Base-by-base conservation (phyloP, 2,888 invertebrate genomes). In the Patella pellucida region DNA sequence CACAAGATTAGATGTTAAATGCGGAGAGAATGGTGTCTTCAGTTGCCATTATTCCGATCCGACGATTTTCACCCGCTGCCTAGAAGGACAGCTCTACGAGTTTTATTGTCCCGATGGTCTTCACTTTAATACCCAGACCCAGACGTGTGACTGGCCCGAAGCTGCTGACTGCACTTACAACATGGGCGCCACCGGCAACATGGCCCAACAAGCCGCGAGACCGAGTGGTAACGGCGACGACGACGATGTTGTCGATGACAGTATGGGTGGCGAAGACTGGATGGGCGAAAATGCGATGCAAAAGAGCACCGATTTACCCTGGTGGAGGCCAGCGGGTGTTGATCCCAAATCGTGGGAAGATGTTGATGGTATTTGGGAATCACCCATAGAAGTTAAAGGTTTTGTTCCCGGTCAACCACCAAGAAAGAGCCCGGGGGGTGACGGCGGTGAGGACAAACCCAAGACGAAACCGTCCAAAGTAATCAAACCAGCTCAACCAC, bases 61-160 rank as follows among this genome's bases (percentile, higher is more conserved):
- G 0, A 50, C 76, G 12, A 67, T 69, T 7, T 83, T 83, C 69
- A 76, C 79, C 54, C 80, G 81, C 31, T 83, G 83, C 52, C 51
- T 81, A 16, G 81, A 80, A 5, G 79, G 79, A 23, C 74, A 81
- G 19, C 76, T 74, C 27, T 81, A 81, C 73, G 81, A 81, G 50
- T 78, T 80, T 76, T 31, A 68, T 52, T 83, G 83, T 52, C 82
- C 83, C 0, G 78, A 73, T 12, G 82, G 81, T 11, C 77, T 85
- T 11, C 82, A 83, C 70, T 85, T 83, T 74, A 85, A 84, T 74
- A 76, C 76, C n/a, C 68, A 74, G 19, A 79, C 81, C 3, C 82
- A 82, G 69, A 83, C 74, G 52, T 85, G 85, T 73, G 85, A 84
- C 78, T 85, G 84, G 84, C 84, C 85, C 0, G 51, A 76, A 23